A percentile compares a stretch with the other conserved stretches of the same genome.
These are phyloP conservation scores for Psittacula derbiana DNA, from an alignment of 2,797 vertebrate genomes.

Conservation along the genomic window DNA sequence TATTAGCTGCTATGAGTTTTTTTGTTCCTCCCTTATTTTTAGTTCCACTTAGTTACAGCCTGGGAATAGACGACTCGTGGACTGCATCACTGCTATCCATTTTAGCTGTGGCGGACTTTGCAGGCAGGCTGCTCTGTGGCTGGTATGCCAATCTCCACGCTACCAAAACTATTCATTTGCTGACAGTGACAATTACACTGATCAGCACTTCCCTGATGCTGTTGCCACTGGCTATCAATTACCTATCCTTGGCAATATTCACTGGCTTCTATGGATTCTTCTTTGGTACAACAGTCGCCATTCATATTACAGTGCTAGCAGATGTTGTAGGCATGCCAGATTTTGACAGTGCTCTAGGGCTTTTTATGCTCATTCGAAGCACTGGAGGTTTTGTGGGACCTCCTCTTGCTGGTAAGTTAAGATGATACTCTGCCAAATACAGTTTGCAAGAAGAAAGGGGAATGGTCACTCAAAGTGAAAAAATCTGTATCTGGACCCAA, in stretches of 20 bases:
- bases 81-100: conserved; percentile 78
- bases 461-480: neutral
- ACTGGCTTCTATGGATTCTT: conserved; percentile 74
- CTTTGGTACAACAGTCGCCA: conserved; percentile 74
- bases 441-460: neutral
- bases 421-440: neutral
- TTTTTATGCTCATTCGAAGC: conserved; percentile 82
- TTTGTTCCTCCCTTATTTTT: conserved; percentile 78
- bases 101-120: conserved; percentile 73
- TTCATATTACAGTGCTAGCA: conserved; percentile 79
- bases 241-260: conserved; percentile 72
- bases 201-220: conserved; percentile 75
- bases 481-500: neutral
- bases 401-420: conserved; percentile 75
- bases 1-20: conserved; percentile 75
- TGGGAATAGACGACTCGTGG: conserved; percentile 76
- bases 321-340: conserved; percentile 75
- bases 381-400: conserved; percentile 78
- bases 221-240: conserved; percentile 73
- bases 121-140: conserved; percentile 76
- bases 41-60: conserved; percentile 77
- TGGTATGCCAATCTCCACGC: conserved; percentile 79
- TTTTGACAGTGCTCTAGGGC: conserved; percentile 78
- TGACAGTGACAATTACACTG: conserved; percentile 68
- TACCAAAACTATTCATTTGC: conserved; percentile 72